These are phyloP conservation scores for Sebastes jordani DNA, from an alignment of 2,797 vertebrate genomes.

Conservation along the genomic window DNA sequence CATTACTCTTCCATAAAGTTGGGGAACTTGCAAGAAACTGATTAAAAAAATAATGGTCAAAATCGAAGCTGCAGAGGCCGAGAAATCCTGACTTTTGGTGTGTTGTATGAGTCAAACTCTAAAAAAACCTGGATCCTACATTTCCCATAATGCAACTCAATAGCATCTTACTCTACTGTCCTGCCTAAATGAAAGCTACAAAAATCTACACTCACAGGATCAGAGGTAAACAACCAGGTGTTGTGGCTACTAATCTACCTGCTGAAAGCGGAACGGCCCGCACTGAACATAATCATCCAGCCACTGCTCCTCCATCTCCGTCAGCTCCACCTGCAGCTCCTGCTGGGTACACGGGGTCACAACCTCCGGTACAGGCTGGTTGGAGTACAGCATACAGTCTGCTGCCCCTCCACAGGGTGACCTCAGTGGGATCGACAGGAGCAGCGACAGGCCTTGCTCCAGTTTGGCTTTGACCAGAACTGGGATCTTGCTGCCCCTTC, in stretches of 20 bases:
- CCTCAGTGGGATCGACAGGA: conserved; percentile 26
- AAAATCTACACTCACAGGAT: not conserved
- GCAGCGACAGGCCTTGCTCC: conserved; percentile 32
- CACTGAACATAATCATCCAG: conserved; percentile 89
- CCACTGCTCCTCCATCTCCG: conserved; percentile 90
- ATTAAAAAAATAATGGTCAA: not conserved
- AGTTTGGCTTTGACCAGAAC: conserved; percentile 82
- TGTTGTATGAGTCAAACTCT: not conserved
- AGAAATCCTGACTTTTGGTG: not conserved
- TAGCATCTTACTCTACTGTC: not conserved
- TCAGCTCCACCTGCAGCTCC: conserved; percentile 82
- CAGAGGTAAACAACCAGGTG: not conserved
- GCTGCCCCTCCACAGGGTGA: conserved; percentile 42
- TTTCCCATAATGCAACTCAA: not conserved
- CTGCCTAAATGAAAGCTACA: not conserved
- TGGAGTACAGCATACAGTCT: conserved; percentile 65
- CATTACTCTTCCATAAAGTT: not conserved
- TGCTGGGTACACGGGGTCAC: conserved; percentile 69
- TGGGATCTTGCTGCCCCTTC: conserved; percentile 88
- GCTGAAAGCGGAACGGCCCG: conserved; percentile 83
- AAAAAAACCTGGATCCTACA: not conserved
- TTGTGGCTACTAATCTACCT: conserved; percentile 78
- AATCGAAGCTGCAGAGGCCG: not conserved
- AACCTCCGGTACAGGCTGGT: conserved; percentile 67
- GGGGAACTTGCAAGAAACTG: not conserved